Percentiles rank a stretch among this genome's conserved stretches.
Conservation (phyloP, 2,888 invertebrate species). For the Trissoscelio sp. region DNA sequence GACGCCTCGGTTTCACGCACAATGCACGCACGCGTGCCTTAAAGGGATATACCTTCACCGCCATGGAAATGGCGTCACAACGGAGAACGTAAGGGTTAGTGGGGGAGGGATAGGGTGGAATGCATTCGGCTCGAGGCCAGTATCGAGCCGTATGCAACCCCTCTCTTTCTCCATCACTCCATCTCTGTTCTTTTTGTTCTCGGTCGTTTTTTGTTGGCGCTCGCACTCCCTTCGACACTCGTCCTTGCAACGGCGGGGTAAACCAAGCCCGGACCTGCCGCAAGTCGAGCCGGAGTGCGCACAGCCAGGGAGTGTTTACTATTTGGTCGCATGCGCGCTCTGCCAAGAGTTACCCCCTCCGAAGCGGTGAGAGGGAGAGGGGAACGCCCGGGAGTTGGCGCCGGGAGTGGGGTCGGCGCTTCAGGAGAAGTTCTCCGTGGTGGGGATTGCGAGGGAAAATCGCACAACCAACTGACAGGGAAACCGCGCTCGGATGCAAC, state of each 20-base stretch:
- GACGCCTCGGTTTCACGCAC: slow-evolving; percentile 21
- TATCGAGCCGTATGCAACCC: slow-evolving; percentile 77
- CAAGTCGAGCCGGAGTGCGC: slow-evolving; percentile 81
- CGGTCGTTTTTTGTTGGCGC: slow-evolving; percentile 51
- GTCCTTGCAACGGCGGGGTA: slow-evolving; percentile 61
- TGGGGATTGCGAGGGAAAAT: slow-evolving; percentile 57
- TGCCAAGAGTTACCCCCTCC: slow-evolving; percentile 69
- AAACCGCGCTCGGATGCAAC: slow-evolving; percentile 71
- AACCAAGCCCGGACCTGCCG: slow-evolving; percentile 80
- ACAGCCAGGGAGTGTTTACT: slow-evolving; percentile 82
- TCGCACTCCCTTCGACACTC: slow-evolving; percentile 58
- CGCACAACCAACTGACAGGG: slow-evolving; percentile 46
- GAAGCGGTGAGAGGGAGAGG: slow-evolving; percentile 66
- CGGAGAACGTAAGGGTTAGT: slow-evolving; percentile 53
- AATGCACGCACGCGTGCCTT: slow-evolving; percentile 56
- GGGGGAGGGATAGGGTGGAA: no score
- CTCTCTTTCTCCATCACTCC: slow-evolving; percentile 58
- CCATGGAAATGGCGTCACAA: slow-evolving; percentile 71
- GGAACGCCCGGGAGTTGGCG: slow-evolving; percentile 58
- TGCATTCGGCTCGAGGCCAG: slow-evolving; percentile 80
- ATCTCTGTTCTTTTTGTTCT: slow-evolving; percentile 55
- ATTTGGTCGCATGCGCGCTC: slow-evolving; percentile 78
- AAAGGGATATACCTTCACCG: slow-evolving; percentile 59
- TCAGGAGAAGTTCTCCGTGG: slow-evolving; percentile 55
- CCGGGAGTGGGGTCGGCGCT: slow-evolving; percentile 64